Percentiles rank a stretch among this genome's conserved stretches.
Conservation (phyloP, 2,888 invertebrate species). For the Leptinotarsa rubiginosa region DNA sequence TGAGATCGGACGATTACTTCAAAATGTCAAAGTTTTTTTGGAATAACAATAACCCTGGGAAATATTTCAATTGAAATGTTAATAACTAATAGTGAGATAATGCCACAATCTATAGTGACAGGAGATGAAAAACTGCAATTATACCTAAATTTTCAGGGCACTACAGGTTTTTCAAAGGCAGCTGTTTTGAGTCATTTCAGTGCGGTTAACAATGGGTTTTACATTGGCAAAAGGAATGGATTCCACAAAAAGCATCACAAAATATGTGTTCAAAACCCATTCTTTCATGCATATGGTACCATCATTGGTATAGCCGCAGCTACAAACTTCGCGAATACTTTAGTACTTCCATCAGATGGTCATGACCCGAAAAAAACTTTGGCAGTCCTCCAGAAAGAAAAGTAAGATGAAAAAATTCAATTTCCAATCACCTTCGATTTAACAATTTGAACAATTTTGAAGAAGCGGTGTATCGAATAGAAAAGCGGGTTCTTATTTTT, state of each 20-base stretch:
- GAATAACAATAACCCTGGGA: too few species aligned
- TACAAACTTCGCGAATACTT: conserved; percentile 72
- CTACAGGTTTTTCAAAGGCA: conserved; percentile 80
- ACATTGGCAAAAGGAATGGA: conserved; percentile 70
- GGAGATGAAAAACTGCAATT: neutral
- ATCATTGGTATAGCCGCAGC: conserved; percentile 72
- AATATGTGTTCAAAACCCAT: conserved; percentile 77
- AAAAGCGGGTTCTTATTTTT: too few species aligned
- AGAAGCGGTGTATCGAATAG: neutral
- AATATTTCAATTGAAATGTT: neutral
- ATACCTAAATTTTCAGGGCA: conserved; percentile 58
- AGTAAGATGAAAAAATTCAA: conserved; percentile 65
- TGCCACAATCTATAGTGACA: too few species aligned
- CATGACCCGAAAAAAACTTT: conserved; percentile 75
- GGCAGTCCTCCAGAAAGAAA: conserved; percentile 74
- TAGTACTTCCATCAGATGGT: conserved; percentile 72
- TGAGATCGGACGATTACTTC: too few species aligned
- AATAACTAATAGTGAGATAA: neutral
- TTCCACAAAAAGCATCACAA: conserved; percentile 67
- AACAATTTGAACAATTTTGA: too few species aligned
- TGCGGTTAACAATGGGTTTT: conserved; percentile 80
- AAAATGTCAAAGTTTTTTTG: too few species aligned
- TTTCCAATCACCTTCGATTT: too few species aligned
- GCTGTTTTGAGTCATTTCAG: conserved; percentile 78
- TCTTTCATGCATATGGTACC: conserved; percentile 87